phyloP scores from a whole-genome alignment of 2,797 vertebrate species.

The Falco biarmicus region DNA sequence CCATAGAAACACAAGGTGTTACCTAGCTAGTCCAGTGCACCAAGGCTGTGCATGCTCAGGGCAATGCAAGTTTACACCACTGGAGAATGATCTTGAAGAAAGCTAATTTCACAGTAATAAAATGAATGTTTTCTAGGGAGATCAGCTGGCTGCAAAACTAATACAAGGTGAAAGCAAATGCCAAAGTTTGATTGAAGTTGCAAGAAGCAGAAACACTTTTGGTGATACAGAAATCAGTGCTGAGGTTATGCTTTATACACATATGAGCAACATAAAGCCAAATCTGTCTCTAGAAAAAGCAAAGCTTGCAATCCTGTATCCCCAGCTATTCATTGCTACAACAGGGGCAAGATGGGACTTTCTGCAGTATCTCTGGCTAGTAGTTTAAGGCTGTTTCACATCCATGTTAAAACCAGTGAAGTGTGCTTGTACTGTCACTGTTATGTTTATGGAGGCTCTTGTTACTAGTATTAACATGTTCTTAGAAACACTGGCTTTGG shows the following conservation, averaged over 20 bases:
- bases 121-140: not conserved
- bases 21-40: not conserved
- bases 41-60: not conserved
- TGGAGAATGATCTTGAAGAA: not conserved
- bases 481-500: not conserved
- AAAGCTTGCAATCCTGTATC: not conserved
- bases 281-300: not conserved
- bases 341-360: not conserved
- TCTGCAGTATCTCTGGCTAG: not conserved
- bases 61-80: not conserved
- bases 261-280: not conserved
- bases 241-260: accelerated
- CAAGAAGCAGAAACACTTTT: not conserved
- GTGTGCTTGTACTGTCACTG: not conserved
- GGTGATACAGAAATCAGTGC: not conserved
- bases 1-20: not conserved
- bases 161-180: not conserved
- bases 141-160: not conserved
- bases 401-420: not conserved
- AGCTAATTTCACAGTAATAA: not conserved
- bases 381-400: not conserved
- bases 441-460: not conserved
- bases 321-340: not conserved
- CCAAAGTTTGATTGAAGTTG: not conserved
- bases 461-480: not conserved